Evolutionary conservation across 2,888 invertebrate species (phyloP).

Genomic region (Mesorhabditis sp.): DNA sequence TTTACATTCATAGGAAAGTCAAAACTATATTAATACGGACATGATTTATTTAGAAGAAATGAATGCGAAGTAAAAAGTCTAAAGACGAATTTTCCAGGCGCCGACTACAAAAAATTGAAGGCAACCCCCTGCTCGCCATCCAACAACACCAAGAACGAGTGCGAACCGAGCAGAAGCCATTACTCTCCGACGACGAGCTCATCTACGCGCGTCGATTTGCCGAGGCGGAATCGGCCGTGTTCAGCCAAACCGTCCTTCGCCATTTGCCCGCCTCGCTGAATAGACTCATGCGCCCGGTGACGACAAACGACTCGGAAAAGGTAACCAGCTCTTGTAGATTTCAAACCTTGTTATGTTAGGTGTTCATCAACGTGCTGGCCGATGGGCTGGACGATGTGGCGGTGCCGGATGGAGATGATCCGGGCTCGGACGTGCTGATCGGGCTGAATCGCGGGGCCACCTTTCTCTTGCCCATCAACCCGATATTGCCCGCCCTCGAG

Average conservation of each 20-base stretch:
- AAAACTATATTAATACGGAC: too few relatives aligned
- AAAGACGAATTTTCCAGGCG: too few relatives aligned
- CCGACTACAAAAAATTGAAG: background rate
- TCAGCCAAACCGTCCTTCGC: background rate
- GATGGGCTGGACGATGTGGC: background rate
- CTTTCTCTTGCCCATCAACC: background rate
- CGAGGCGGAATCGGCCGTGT: background rate
- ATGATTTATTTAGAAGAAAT: too few relatives aligned
- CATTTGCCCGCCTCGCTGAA: background rate
- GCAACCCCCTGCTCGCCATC: background rate
- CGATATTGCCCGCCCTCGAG: constrained; percentile 2
- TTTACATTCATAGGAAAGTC: too few relatives aligned
- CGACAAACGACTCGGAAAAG: background rate
- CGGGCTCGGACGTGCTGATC: background rate
- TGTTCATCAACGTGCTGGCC: background rate
- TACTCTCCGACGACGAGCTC: background rate
- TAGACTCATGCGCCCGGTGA: background rate
- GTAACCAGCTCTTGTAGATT: background rate
- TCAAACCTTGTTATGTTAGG: background rate
- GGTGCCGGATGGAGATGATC: background rate
- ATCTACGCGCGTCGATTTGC: constrained; percentile 5
- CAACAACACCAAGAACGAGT: background rate
- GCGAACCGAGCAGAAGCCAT: background rate
- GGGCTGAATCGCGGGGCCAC: background rate
- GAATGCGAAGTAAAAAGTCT: too few relatives aligned